A percentile compares a stretch with the other conserved stretches of the same genome.
Evolutionary conservation across 2,888 invertebrate species (phyloP).

Genomic region (Helleia helle): DNA sequence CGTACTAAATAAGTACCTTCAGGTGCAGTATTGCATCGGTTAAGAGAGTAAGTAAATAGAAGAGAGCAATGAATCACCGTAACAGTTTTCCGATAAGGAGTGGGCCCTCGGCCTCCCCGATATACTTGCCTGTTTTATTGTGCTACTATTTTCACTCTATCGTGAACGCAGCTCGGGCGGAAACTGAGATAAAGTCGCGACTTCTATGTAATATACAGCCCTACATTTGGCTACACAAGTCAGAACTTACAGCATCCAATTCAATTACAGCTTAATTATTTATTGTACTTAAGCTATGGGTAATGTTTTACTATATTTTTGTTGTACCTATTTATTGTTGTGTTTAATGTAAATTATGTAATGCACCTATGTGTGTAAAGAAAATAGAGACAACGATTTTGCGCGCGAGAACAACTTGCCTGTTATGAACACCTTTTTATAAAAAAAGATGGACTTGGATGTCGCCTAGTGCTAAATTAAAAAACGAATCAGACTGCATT

Average conservation of each 20-base stretch:
- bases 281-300: background rate
- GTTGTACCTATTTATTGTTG: no score
- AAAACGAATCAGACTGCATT: no score
- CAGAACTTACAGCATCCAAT: conserved; percentile 12
- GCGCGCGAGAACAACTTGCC: no score
- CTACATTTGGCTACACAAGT: conserved; percentile 24
- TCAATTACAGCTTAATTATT: conserved; percentile 1
- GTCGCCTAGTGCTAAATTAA: no score
- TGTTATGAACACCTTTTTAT: no score
- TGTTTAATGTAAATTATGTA: no score
- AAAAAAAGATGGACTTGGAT: no score
- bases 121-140: conserved; percentile 60
- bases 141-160: conserved; percentile 65
- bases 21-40: conserved; percentile 23
- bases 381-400: no score
- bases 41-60: conserved; percentile 46
- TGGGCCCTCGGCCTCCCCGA: conserved; percentile 41
- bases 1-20: conserved; percentile 11
- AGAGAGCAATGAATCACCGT: conserved; percentile 55
- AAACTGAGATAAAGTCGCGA: conserved; percentile 67
- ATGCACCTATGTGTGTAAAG: no score
- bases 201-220: conserved; percentile 54
- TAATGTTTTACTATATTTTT: no score
- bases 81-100: conserved; percentile 65
- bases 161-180: conserved; percentile 60